Conservation (phyloP, 2,797 vertebrate species). For the Neosilurus mollespiculum region DNA sequence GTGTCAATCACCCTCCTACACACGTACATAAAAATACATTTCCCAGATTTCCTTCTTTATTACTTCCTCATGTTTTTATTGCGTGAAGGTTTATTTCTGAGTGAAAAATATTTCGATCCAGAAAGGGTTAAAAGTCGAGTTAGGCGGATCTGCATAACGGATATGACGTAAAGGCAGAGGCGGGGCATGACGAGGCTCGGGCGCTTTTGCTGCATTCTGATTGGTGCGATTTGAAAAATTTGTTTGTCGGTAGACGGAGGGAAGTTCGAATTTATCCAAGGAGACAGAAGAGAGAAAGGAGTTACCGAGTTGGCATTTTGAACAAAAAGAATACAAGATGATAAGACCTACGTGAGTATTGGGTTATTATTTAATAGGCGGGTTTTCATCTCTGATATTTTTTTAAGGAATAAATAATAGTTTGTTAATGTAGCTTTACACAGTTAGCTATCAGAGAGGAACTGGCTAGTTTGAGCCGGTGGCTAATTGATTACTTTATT, state of each 20-base stretch:
- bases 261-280: slow-evolving; percentile 54
- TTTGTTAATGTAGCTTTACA: too few species aligned
- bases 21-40: too few species aligned
- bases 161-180: not conserved
- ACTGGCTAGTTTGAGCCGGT: too few species aligned
- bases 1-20: too few species aligned
- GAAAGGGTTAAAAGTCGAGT: not conserved
- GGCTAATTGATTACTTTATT: too few species aligned
- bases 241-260: slow-evolving; percentile 61
- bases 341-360: slow-evolving; percentile 69
- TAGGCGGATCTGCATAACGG: not conserved
- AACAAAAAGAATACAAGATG: slow-evolving; percentile 56
- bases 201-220: slow-evolving; percentile 44
- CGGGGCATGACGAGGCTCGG: slow-evolving; percentile 26
- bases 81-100: not conserved
- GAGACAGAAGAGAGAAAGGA: not conserved
- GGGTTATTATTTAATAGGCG: not conserved
- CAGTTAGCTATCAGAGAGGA: too few species aligned
- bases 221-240: slow-evolving; percentile 68
- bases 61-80: not conserved
- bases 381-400: not conserved
- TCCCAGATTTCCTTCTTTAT: not conserved
- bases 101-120: not conserved
- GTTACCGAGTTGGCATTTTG: slow-evolving; percentile 13
- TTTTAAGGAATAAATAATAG: not conserved